Base-by-base conservation (phyloP, 2,797 vertebrate genomes). In the Coracias cyanogaster region DNA sequence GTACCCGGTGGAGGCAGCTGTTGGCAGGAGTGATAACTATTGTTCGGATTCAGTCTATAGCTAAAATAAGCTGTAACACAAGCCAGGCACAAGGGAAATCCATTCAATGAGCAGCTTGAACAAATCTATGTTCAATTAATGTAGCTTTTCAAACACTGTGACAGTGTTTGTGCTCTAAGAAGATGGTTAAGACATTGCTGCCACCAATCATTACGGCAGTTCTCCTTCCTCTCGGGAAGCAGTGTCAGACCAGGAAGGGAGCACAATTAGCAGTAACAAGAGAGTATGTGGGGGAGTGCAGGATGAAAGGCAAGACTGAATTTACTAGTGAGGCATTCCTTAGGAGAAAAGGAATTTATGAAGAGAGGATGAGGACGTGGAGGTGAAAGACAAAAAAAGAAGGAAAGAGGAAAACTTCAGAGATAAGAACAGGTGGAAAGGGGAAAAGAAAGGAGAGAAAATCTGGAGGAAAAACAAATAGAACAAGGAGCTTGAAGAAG, bases 111-210 rank as follows among this genome's bases (percentile, higher is more conserved):
- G 90, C 83, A 95, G 92, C 95, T 87, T 95, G 96, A 96, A 95
- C 93, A 90, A 95, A 97, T 96, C 95, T 92, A 79, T 96, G 96
- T 96, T 96, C 96, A 97, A 95, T 95, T 95, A 96, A 96, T 93
- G 94, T 90, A 93, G 94, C 96, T 96, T 95, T 95, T 96, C 96
- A 96, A 96, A 96, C 89, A 95, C 49, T 65, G 88, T 96, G 96
- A 96, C 96, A 96, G 94, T 92, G 88, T 94, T 96, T 96, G 90
- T 80, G 90, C 93, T 94, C 90, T 85, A 91, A 94, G 88, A 95
- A 94, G 96, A 89, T 92, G 94, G 96, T 96, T 95, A 93, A 96
- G 96, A 95, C 96, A 90, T 89, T 67, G 92, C 91, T 96, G 96
- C 96, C 95, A 96, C 96, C 96, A 89, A 89, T 96, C 96, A 95